Percentiles rank a stretch among this genome's conserved stretches.
Conservation (phyloP, 2,888 invertebrate species). For the Lagria hirta region DNA sequence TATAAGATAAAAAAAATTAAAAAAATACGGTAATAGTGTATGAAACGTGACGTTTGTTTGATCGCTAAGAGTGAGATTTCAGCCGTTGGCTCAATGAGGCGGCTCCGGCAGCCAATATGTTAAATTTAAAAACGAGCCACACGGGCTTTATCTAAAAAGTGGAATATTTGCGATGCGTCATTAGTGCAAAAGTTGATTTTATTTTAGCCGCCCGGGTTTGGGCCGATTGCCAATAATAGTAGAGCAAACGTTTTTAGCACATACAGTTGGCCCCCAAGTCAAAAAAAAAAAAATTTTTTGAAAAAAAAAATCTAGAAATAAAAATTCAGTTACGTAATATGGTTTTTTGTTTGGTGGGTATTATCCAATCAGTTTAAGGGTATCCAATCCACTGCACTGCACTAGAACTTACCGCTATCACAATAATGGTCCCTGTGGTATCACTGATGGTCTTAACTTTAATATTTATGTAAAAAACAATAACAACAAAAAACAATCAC, state of each 20-base stretch:
- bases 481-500: constrained; percentile 34
- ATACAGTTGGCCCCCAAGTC: constrained; percentile 48
- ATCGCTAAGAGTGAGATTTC: too few relatives aligned
- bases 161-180: constrained; percentile 39
- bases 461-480: constrained; percentile 24
- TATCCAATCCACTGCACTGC: constrained; percentile 33
- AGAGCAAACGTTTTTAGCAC: constrained; percentile 61
- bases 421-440: constrained; percentile 50
- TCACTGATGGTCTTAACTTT: constrained; percentile 44
- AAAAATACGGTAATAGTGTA: too few relatives aligned
- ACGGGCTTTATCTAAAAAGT: constrained; percentile 19
- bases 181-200: constrained; percentile 43
- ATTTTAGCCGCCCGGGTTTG: constrained; percentile 58
- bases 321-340: too few relatives aligned
- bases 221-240: constrained; percentile 46
- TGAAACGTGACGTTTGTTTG: too few relatives aligned
- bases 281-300: too few relatives aligned
- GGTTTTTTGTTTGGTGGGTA: too few relatives aligned
- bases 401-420: constrained; percentile 51
- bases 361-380: too few relatives aligned
- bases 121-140: too few relatives aligned
- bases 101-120: too few relatives aligned
- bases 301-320: too few relatives aligned
- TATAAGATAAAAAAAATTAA: too few relatives aligned
- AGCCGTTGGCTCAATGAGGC: too few relatives aligned